Conservation (phyloP, 2,888 invertebrate genomes). For the Melieria picta region DNA sequence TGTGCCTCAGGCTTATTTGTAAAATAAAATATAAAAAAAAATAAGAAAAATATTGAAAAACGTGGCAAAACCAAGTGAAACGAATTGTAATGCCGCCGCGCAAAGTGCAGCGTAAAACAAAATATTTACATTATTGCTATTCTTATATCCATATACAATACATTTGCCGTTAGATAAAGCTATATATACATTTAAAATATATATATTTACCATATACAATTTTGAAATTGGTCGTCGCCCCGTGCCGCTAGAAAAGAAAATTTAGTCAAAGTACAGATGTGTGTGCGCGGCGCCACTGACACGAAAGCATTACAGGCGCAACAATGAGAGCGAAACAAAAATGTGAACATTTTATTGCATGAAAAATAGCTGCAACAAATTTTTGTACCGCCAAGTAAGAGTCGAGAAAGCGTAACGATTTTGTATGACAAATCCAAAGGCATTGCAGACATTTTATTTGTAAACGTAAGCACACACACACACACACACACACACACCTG, state of each 20-base stretch:
- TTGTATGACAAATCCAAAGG: too few relatives aligned
- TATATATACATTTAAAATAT: slow-evolving; percentile 14
- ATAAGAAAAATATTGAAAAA: slow-evolving; percentile 26
- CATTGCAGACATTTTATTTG: not conserved
- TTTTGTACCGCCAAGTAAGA: too few relatives aligned
- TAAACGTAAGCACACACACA: not conserved
- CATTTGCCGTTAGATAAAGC: slow-evolving; percentile 15
- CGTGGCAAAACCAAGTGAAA: not conserved
- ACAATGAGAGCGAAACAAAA: too few relatives aligned
- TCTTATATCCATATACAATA: slow-evolving; percentile 26
- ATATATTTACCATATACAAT: slow-evolving; percentile 22
- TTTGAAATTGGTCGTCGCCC: too few relatives aligned
- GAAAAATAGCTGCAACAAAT: too few relatives aligned
- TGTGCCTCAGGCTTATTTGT: slow-evolving; percentile 63
- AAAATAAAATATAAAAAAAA: slow-evolving; percentile 47
- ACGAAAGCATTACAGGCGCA: too few relatives aligned
- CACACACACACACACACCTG: slow-evolving; percentile 13
- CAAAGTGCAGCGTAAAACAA: too few relatives aligned
- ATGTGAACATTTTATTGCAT: too few relatives aligned
- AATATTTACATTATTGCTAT: not conserved
- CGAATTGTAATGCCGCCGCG: not conserved
- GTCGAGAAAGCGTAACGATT: too few relatives aligned
- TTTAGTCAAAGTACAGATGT: too few relatives aligned
- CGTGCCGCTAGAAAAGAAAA: too few relatives aligned
- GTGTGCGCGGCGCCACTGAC: too few relatives aligned